These are phyloP conservation scores for Oncorhynchus kisutch DNA, from an alignment of 2,113 vertebrate species.

Conservation along the genomic window DNA sequence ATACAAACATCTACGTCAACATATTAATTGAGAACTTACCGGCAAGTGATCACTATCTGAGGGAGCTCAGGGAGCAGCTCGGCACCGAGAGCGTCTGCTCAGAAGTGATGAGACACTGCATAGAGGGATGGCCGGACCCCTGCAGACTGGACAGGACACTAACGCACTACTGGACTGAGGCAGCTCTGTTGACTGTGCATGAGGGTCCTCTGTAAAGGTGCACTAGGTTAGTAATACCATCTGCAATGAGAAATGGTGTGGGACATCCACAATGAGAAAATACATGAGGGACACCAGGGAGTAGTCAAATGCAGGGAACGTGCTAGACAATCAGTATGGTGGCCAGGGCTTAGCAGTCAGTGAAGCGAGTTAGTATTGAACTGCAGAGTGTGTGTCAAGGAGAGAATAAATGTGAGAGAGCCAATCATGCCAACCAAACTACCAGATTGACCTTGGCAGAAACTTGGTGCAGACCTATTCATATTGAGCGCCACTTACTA, in stretches of 20 bases:
- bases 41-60: too few relatives aligned
- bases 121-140: neutral
- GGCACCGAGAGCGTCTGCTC: neutral
- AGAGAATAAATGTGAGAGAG: neutral
- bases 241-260: slow-evolving; percentile 24
- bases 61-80: too few relatives aligned
- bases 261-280: slow-evolving; percentile 4
- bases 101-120: neutral
- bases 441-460: slow-evolving; percentile 12
- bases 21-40: too few relatives aligned
- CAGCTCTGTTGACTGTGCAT: neutral
- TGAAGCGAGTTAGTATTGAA: slow-evolving; percentile 15
- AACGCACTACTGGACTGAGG: neutral
- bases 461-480: slow-evolving; percentile 19
- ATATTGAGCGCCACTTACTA: slow-evolving; percentile 12
- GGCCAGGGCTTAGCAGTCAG: slow-evolving; percentile 16
- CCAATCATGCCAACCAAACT: slow-evolving; percentile 9
- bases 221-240: slow-evolving; percentile 10
- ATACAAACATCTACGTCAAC: too few relatives aligned
- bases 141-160: neutral
- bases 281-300: slow-evolving; percentile 18
- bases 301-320: slow-evolving; percentile 13
- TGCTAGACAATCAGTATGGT: slow-evolving; percentile 14
- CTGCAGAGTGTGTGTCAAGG: slow-evolving; percentile 14
- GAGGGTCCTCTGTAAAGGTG: slow-evolving; percentile 12